Base-by-base conservation (phyloP, 92 coral and sea anemone species). In the Heteractis magnifica region DNA sequence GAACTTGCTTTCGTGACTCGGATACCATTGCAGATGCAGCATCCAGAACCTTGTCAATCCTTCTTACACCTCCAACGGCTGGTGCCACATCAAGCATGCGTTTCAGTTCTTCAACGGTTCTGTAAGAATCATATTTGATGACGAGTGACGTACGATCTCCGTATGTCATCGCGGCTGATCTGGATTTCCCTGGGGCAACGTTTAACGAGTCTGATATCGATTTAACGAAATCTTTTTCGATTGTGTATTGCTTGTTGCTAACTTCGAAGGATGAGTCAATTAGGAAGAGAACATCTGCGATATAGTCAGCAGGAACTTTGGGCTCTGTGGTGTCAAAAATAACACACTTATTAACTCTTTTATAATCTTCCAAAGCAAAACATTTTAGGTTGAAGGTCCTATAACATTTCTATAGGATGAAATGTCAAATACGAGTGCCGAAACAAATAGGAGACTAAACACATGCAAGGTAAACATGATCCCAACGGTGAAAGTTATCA, bases 191-290 rank as follows among this genome's bases (percentile, higher is more conserved):
- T 52, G 86, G 82, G 5, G 77, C 75, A 34, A 64, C 85, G 79
- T 87, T 81, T 52, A 87, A 86, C 34, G 79, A 77, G 79, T 59
- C 48, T 50, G 14, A 26, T 41, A 90, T 76, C 19, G 88, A 71
- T 56, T 91, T 93, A 19, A 93, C 89, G 71, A 91, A 93, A 51
- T 80, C 80, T 56, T 93, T 93, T 59, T 91, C 86, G 34, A 79
- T 56, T 48, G 76, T 71, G 48, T 82, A 91, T 68, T 81, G 75
- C 60, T 83, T 62, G 56, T 82, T 70, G 73, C 83, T 79, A 49
- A 93, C 90, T 21, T 79, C 84, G 56, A 81, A 71, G 5, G 97
- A 93, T 73, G 94, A 83, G 81, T 93, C 97, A 85, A 93, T 52
- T 6, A 93, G 86, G 84, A 93, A 93, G 11, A 86, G 91, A 12